These are phyloP conservation scores for Macrotis lagotis DNA, from an alignment of 2,113 vertebrate species.

Conservation along the genomic window DNA sequence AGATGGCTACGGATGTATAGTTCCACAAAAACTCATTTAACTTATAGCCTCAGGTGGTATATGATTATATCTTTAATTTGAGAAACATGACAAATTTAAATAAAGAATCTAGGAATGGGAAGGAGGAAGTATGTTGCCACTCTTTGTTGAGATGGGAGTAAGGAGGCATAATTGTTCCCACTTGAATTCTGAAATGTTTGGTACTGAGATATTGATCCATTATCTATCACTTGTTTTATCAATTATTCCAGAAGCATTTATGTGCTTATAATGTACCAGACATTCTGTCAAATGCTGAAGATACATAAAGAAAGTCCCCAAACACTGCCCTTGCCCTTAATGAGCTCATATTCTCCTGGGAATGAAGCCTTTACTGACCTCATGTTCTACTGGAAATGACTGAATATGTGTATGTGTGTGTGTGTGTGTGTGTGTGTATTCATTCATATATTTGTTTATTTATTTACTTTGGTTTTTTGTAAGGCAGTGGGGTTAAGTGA, in stretches of 20 bases:
- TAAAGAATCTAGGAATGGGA: not conserved
- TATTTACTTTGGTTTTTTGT: no score
- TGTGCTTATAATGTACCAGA: not conserved
- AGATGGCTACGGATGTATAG: not conserved
- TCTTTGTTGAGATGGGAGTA: not conserved
- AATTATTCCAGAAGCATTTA: not conserved
- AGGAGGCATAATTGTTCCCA: not conserved
- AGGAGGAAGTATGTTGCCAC: not conserved
- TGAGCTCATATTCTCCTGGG: no score
- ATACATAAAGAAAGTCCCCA: no score
- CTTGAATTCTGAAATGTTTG: not conserved
- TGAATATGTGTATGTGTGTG: no score
- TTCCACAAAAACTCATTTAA: not conserved
- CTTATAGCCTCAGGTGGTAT: not conserved
- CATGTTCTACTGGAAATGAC: no score
- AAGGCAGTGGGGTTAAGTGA: no score
- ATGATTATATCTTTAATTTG: not conserved
- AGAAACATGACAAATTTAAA: not conserved
- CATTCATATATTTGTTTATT: no score
- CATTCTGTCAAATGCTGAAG: no score
- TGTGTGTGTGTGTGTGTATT: no score
- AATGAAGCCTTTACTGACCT: no score
- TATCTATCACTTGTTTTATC: not conserved
- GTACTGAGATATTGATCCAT: not conserved
- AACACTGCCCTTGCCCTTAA: no score